Conservation (phyloP, 1,140 invertebrate genomes). For the Atta texana region DNA sequence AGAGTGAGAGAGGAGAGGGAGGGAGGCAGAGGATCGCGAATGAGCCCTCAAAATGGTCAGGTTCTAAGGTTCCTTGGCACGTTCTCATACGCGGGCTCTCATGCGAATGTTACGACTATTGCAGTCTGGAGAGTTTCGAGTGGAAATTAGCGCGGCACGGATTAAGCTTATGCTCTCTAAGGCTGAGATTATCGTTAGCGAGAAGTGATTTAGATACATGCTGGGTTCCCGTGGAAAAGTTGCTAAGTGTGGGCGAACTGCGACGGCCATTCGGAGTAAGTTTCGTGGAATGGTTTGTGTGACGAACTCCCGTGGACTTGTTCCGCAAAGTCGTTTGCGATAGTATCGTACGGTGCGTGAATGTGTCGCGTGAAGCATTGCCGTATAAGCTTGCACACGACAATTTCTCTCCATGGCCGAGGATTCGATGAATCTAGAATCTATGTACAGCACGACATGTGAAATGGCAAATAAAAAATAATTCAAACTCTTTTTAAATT, state of each 20-base stretch:
- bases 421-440: constrained; percentile 1
- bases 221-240: constrained; percentile 59
- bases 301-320: constrained; percentile 37
- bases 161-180: constrained; percentile 72
- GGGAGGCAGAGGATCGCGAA: neutral
- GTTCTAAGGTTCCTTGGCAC: constrained; percentile 74
- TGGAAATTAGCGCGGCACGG: constrained; percentile 72
- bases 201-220: constrained; percentile 75
- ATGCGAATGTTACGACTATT: constrained; percentile 76
- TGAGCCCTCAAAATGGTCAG: constrained; percentile 57
- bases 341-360: constrained; percentile 43
- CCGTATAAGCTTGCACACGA: constrained; percentile 31
- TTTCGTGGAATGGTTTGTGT: constrained; percentile 53
- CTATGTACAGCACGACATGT: neutral
- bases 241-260: constrained; percentile 46
- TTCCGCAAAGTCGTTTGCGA: constrained; percentile 41
- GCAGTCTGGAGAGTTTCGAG: constrained; percentile 76
- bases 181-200: constrained; percentile 75
- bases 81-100: constrained; percentile 73
- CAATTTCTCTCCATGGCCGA: constrained; percentile 17
- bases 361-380: constrained; percentile 46
- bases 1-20: neutral
- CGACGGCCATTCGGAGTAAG: constrained; percentile 11
- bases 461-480: neutral
- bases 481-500: neutral